phyloP scores from a whole-genome alignment of 2,113 vertebrate genomes.

The Syngnathus floridae region DNA sequence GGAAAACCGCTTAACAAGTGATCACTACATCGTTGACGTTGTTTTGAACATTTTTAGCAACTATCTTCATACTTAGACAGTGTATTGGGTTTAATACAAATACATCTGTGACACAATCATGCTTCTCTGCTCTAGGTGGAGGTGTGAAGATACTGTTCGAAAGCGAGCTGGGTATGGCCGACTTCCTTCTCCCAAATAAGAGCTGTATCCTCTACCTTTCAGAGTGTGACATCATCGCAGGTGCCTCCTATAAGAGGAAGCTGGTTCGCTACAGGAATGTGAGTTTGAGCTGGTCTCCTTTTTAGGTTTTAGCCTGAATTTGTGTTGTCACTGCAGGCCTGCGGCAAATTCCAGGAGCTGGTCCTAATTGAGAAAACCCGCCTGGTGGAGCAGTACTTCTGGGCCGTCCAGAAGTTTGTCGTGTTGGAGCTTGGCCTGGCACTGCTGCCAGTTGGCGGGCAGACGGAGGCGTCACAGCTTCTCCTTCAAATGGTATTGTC shows the following conservation, averaged over 20 bases:
- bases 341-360: conserved; percentile 69
- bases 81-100: not conserved
- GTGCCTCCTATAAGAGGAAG: conserved; percentile 78
- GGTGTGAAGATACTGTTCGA: conserved; percentile 78
- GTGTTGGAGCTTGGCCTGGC: conserved; percentile 85
- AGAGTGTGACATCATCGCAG: conserved; percentile 83
- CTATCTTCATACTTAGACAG: not conserved
- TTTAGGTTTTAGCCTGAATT: not conserved
- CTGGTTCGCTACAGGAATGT: conserved; percentile 87
- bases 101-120: not conserved
- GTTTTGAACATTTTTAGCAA: not conserved
- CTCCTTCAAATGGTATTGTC: conserved; percentile 68
- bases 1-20: too few relatives aligned
- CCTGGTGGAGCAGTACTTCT: conserved; percentile 83
- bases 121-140: conserved; percentile 58
- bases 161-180: conserved; percentile 74
- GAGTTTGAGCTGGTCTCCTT: conserved; percentile 41
- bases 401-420: conserved; percentile 80
- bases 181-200: conserved; percentile 83
- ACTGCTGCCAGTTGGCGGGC: conserved; percentile 77
- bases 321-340: conserved; percentile 56
- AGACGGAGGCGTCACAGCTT: conserved; percentile 81
- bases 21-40: too few relatives aligned
- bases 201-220: conserved; percentile 83
- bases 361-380: conserved; percentile 81